Evolutionary conservation across 2,113 vertebrate species (phyloP), one percentile per base, ranked within the genome.

Genomic region (Aldabrachelys gigantea): DNA sequence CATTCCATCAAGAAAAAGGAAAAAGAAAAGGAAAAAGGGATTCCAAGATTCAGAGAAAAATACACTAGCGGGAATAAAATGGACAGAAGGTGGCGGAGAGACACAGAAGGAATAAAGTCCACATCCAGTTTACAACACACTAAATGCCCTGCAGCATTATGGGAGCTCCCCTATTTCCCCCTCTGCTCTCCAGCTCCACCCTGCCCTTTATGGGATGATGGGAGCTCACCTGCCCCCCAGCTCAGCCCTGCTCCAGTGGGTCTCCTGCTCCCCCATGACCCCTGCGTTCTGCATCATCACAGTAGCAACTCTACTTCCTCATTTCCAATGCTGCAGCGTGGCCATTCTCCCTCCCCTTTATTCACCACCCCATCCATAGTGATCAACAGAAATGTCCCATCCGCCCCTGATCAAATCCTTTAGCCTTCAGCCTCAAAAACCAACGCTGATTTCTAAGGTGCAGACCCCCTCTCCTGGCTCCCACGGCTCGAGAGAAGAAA

Each of bases 391-490:
- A 1, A 0, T 87, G 56, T 6, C 2, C 14, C 16, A 0, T 0
- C 65, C n/a, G 27, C 2, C 21, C 9, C 83, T 29, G 81, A 53
- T 49, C 1, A 50, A 84, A 52, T 27, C 62, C 14, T 56, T 94
- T 88, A 24, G 25, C 54, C 54, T 50, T 13, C 35, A 85, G 78
- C 22, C 4, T 21, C 35, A 72, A 31, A 69, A 14, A 65, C 65
- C 12, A 12, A 11, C 89, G 54, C 35, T 17, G 80, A 90, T 97
- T 93, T 93, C 59, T 92, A 79, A 89, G 89, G 87, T 93, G 80
- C 53, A 10, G 80, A 95, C 95, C 93, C 96, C 94, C 93, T 29
- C 96, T 97, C 93, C 93, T 96, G 97, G 95, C 88, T 84, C 27
- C 84, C 7, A 1, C 14, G 81, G 86, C 69, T 41, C 27, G 57